Percentiles rank a stretch among this genome's conserved stretches.
These are phyloP conservation scores for Frankliniella fusca DNA, from an alignment of 2,888 invertebrate species.

Conservation along the genomic window DNA sequence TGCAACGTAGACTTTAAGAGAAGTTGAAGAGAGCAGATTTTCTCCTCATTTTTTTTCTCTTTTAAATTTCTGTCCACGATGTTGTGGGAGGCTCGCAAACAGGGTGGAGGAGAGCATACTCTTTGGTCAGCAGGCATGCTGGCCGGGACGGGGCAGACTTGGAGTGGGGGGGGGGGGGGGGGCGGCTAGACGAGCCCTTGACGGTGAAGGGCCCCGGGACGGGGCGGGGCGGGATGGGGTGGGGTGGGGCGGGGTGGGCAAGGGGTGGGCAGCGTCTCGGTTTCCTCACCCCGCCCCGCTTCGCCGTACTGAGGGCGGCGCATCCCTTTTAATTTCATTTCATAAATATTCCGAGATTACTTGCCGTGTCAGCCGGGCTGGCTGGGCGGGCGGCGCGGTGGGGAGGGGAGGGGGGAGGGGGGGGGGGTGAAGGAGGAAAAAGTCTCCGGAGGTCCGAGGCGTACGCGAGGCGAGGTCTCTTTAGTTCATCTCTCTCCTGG, in stretches of 20 bases:
- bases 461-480: too few relatives aligned
- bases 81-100: too few relatives aligned
- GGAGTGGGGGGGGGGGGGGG: background rate
- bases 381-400: background rate
- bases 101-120: too few relatives aligned
- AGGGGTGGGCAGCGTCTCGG: background rate
- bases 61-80: too few relatives aligned
- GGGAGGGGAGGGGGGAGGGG: background rate
- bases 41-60: too few relatives aligned
- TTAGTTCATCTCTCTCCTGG: too few relatives aligned
- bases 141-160: too few relatives aligned
- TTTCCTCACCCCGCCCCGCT: background rate
- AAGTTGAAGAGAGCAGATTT: too few relatives aligned
- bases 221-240: background rate
- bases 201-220: background rate
- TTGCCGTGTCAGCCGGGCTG: conserved; percentile 9
- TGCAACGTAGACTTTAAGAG: too few relatives aligned
- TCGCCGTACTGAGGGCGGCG: background rate
- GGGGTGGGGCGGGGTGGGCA: background rate
- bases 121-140: too few relatives aligned
- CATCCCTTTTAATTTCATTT: conserved; percentile 26
- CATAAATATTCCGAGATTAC: conserved; percentile 23
- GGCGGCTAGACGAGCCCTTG: background rate
- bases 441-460: too few relatives aligned
- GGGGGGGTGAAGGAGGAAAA: background rate